Base-by-base conservation (phyloP, 2,888 invertebrate genomes). In the Chloroclysta siterata region DNA sequence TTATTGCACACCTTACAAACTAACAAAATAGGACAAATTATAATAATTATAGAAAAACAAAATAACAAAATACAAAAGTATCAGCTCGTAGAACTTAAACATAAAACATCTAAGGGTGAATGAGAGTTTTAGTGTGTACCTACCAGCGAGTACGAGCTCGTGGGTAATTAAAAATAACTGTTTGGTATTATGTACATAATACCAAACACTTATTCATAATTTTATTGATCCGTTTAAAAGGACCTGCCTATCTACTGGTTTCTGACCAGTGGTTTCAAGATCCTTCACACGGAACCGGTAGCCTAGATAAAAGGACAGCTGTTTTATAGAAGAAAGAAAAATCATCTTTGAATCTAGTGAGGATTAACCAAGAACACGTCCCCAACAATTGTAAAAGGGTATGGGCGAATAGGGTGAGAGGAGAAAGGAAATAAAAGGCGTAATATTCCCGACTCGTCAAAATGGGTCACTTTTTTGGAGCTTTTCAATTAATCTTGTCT, bases 251-350 rank as follows among this genome's bases (percentile, higher is more conserved):
- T 11, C 47, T 7, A 51, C 52, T 48, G 56, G 48, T 56, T 28
- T 56, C 28, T 59, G 53, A 48, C 39, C 53, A 44, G 47, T 48
- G 8, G 28, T 13, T 33, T 39, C 22, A 44, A 54, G 51, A 58
- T 84, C 75, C 76, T 78, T 22, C 22, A 22, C 60, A 73, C 59
- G 67, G 69, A 84, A 65, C 84, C 83, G 80, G 84, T 82, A 81
- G 74, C 72, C 77, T 85, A 87, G 84, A 81, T 74, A 83, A 79
- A 65, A 78, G 70, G 72, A 48, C 75, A 78, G 75, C 72, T 77
- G 79, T 70, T 77, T 73, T 87, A 87, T 85, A n/a, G n/a, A 84
- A 85, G 83, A 83, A 85, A 75, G 54, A 48, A 68, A 82, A 84
- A 74, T 59, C 46, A 68, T 67, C 56, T 61, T 54, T 39, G 64